A percentile compares a stretch with the other conserved stretches of the same genome.
Conservation (phyloP, 2,113 vertebrate genomes). For the Cinclus mexicanus region DNA sequence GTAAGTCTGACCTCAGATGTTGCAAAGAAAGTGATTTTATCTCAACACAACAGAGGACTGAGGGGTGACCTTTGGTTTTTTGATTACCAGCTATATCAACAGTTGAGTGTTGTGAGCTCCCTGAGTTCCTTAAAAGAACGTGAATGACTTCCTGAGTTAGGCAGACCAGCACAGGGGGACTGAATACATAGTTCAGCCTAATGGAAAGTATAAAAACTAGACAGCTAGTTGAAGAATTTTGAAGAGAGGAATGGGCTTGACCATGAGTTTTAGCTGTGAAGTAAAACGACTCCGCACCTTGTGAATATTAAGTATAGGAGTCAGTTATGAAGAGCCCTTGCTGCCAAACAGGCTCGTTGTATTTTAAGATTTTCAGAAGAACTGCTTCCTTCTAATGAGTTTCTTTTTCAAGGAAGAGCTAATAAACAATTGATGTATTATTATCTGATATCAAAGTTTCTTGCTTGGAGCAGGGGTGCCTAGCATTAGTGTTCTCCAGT, state of each 20-base stretch:
- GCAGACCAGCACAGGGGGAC: background rate
- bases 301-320: background rate
- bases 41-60: background rate
- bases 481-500: background rate
- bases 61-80: background rate
- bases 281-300: accelerated
- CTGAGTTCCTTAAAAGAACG: background rate
- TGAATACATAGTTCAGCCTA: background rate
- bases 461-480: background rate
- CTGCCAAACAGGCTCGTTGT: background rate
- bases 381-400: background rate
- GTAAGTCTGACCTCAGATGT: background rate
- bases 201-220: background rate
- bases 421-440: background rate
- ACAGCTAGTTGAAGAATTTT: background rate
- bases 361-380: background rate
- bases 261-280: background rate
- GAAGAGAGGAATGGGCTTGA: background rate
- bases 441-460: background rate
- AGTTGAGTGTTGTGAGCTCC: background rate
- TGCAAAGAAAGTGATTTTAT: background rate
- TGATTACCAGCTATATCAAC: background rate
- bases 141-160: background rate
- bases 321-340: background rate
- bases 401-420: background rate